Percentiles rank a stretch among this genome's conserved stretches.
Conservation (phyloP, 2,888 invertebrate species). For the Leucophenga maculata region DNA sequence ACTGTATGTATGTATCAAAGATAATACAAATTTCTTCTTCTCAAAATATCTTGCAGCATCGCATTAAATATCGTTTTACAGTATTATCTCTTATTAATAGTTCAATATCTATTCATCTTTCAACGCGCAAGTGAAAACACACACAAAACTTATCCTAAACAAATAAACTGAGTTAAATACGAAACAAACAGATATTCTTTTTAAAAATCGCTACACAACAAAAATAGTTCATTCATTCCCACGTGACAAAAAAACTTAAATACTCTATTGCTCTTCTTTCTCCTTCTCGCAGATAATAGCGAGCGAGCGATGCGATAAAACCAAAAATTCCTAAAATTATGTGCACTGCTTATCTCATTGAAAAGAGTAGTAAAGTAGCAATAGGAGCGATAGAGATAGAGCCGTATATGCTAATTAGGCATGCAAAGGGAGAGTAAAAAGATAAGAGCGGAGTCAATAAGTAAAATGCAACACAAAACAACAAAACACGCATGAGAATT, state of each 20-base stretch:
- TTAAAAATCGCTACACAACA: not conserved
- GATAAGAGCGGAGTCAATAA: not conserved
- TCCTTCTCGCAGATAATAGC: not conserved
- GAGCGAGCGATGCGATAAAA: not conserved
- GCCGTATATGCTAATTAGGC: not conserved
- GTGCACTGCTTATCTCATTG: not conserved
- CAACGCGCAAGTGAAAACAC: not conserved
- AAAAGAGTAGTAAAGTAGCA: not conserved
- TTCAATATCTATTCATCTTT: not conserved
- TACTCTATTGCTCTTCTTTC: not conserved
- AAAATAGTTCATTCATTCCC: constrained; percentile 5
- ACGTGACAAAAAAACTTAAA: constrained; percentile 5
- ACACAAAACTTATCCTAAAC: not conserved
- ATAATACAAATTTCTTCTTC: too few relatives aligned
- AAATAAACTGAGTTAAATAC: not conserved
- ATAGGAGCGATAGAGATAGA: not conserved
- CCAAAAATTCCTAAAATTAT: constrained; percentile 1
- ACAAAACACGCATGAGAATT: not conserved
- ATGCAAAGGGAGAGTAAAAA: not conserved
- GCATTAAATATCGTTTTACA: too few relatives aligned
- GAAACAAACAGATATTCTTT: not conserved
- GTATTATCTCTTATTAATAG: not conserved
- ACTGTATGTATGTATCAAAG: too few relatives aligned
- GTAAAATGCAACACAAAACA: not conserved
- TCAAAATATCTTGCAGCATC: too few relatives aligned